A percentile compares a stretch with the other conserved stretches of the same genome.
Evolutionary conservation across 1,140 invertebrate genomes (phyloP).

Genomic region (Condylostylus longicornis): DNA sequence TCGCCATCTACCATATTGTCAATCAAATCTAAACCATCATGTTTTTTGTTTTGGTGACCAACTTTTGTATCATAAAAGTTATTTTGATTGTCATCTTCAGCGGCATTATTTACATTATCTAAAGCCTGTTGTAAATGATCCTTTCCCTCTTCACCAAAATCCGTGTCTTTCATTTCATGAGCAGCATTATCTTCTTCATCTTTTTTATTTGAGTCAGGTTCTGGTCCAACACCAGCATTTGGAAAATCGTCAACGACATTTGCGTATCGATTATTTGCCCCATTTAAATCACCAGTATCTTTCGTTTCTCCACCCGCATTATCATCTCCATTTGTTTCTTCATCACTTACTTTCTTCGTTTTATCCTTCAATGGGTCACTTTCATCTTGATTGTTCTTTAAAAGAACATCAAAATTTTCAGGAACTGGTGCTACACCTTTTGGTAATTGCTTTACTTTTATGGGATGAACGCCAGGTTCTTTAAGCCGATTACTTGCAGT

Average conservation of each 20-base stretch:
- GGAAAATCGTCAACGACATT: constrained; percentile 21
- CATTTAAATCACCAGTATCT: constrained; percentile 9
- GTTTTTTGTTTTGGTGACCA: constrained; percentile 11
- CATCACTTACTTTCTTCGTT: too few relatives aligned
- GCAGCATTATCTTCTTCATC: constrained; percentile 20
- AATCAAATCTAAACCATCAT: constrained; percentile 12
- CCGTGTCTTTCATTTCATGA: constrained; percentile 26
- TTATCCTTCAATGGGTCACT: too few relatives aligned
- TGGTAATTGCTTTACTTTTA: constrained; percentile 24
- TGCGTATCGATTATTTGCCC: constrained; percentile 25
- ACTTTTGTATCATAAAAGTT: constrained; percentile 19
- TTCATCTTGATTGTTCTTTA: constrained; percentile 5
- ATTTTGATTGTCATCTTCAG: constrained; percentile 18
- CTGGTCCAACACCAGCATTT: constrained; percentile 14
- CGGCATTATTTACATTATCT: constrained; percentile 23
- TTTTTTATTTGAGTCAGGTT: constrained; percentile 9
- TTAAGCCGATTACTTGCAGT: constrained; percentile 21
- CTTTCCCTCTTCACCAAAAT: constrained; percentile 13
- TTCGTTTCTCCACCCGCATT: background rate
- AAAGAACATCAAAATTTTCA: constrained; percentile 21
- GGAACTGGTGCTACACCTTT: constrained; percentile 29
- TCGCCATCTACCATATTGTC: constrained; percentile 16
- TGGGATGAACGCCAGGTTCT: constrained; percentile 2
- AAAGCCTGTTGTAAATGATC: constrained; percentile 12
- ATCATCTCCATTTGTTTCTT: constrained; percentile 20